A percentile compares a stretch with the other conserved stretches of the same genome.
Evolutionary conservation across 2,113 vertebrate species (phyloP).

Genomic region (Blennius ocellaris): DNA sequence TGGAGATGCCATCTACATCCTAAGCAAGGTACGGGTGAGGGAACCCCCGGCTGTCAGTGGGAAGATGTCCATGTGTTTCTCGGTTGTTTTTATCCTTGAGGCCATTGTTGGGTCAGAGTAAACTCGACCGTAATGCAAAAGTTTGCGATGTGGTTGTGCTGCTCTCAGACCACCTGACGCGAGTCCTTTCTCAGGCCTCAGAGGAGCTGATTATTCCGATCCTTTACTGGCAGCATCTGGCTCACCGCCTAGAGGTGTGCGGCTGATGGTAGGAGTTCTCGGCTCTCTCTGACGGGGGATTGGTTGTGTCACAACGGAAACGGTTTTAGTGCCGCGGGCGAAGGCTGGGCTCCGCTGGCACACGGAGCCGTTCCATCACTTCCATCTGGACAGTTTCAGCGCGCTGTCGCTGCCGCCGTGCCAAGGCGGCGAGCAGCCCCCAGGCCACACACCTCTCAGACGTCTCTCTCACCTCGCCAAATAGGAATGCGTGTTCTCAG

Average conservation of each 20-base stretch:
- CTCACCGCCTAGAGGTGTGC: slow-evolving; percentile 56
- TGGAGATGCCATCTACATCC: slow-evolving; percentile 94
- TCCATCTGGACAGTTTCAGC: slow-evolving; percentile 74
- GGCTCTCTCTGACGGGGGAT: slow-evolving; percentile 73
- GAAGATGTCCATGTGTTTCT: slow-evolving; percentile 15
- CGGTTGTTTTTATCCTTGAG: slow-evolving; percentile 3
- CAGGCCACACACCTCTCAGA: slow-evolving; percentile 73
- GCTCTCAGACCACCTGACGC: slow-evolving; percentile 66
- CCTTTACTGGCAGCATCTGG: slow-evolving; percentile 73
- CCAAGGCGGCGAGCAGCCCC: slow-evolving; percentile 51
- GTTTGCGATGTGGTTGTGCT: slow-evolving; percentile 31
- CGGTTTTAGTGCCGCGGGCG: slow-evolving; percentile 79
- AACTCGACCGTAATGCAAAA: slow-evolving; percentile 17
- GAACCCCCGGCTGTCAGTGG: neutral
- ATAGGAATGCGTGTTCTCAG: slow-evolving; percentile 81
- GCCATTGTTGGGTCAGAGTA: neutral
- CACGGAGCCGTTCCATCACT: slow-evolving; percentile 75
- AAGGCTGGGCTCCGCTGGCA: slow-evolving; percentile 70
- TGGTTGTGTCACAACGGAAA: slow-evolving; percentile 83
- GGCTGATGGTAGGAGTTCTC: slow-evolving; percentile 49
- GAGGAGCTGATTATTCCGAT: slow-evolving; percentile 63
- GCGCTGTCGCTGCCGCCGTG: slow-evolving; percentile 54
- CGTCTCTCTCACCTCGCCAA: slow-evolving; percentile 74
- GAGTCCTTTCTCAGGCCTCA: slow-evolving; percentile 59
- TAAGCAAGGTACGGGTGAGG: slow-evolving; percentile 90